Evolutionary conservation across 1,140 invertebrate genomes (phyloP), one percentile per base, ranked within the genome.

Genomic region (Geopemphigus sp.): DNA sequence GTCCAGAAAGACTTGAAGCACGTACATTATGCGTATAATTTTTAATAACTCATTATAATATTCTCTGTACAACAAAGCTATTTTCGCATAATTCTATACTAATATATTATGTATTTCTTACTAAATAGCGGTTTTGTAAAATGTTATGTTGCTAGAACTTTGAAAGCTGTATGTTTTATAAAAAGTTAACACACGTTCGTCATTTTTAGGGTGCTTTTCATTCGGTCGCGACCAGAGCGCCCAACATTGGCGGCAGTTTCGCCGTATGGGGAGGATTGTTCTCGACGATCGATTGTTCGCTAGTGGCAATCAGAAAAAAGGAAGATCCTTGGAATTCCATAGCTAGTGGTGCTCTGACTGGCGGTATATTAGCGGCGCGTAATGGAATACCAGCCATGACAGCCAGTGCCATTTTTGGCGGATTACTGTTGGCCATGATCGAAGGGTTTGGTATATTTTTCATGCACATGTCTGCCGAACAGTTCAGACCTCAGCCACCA

Each of bases 321-420:
- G 98, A 99, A 89, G 96, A 98, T 87, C 96, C 96, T 0, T 98
- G 95, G 95, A 98, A 96, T 86, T 98, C 96, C 0, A 99, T 99
- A 56, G 95, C 95, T 80, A 98, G 95, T 87, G 97, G 97, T 11
- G 96, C 95, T 14, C 89, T 94, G 0, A 98, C 97, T 61, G 97
- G 97, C 64, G 97, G 94, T 59, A 94, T 99, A 83, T 87, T 99
- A 81, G 94, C 97, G 50, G 94, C 97, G 14, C 90, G 98, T 89
- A 97, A 94, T 88, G 98, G 98, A 39, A 84, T 91, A n/a, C 92
- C 91, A 72, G 93, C 96, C 0, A 99, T 99, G 95, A 90, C 93
- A 81, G 96, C 95, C 8, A 98, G 95, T 87, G 97, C 96, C 19
- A 87, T 98, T 39, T 93, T 99, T 82, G 97, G 97, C 74, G 97